phyloP scores from a whole-genome alignment of 2,888 invertebrate genomes.

The Prionchulus punctatus region DNA sequence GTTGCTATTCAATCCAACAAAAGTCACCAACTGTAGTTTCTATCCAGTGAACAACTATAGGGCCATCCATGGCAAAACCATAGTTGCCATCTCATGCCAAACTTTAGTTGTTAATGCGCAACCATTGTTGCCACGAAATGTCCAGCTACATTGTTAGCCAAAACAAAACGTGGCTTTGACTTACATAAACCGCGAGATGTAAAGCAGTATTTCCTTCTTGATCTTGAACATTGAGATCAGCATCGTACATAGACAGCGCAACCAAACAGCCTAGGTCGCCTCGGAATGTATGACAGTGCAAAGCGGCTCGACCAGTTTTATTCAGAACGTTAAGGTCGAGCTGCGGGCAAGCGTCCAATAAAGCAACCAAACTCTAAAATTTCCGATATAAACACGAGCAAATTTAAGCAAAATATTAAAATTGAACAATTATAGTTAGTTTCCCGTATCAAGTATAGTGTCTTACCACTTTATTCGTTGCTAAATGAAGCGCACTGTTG shows the following conservation, averaged over 20 bases:
- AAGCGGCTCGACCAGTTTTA: conserved; percentile 33
- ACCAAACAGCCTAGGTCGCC: conserved; percentile 23
- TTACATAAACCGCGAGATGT: conserved; percentile 26
- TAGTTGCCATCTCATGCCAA: too few species aligned
- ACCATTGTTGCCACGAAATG: too few species aligned
- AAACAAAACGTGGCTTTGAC: too few species aligned
- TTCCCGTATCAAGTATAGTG: neutral
- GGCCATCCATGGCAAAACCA: neutral
- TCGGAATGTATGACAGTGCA: conserved; percentile 29
- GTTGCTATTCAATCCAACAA: too few species aligned
- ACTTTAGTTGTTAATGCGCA: too few species aligned
- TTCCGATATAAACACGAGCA: neutral
- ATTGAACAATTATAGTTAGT: neutral
- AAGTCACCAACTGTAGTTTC: too few species aligned
- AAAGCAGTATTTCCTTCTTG: conserved; percentile 28
- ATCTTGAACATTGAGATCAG: conserved; percentile 24
- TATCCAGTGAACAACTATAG: neutral
- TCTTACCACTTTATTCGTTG: conserved; percentile 2
- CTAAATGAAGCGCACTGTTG: neutral
- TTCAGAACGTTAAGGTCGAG: conserved; percentile 34
- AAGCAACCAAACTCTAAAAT: neutral
- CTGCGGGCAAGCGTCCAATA: neutral
- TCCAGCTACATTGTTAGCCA: too few species aligned
- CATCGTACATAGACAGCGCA: conserved; percentile 28
- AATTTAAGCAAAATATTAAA: neutral